These are phyloP conservation scores for Hylyphantes graminicola DNA, from an alignment of 1,140 invertebrate species.

Conservation along the genomic window DNA sequence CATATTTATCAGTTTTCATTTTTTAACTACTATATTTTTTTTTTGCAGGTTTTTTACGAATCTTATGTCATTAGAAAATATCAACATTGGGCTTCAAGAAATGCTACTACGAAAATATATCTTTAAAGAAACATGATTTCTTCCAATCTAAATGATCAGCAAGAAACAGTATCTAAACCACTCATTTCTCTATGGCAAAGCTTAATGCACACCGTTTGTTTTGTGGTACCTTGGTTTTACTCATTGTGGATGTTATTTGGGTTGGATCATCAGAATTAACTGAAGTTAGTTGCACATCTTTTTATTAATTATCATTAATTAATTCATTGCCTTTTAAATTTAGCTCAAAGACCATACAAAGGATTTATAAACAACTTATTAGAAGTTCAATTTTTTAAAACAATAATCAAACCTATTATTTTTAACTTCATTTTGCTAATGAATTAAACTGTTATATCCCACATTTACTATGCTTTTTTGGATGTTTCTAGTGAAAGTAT, in stretches of 20 bases:
- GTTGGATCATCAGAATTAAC: conserved; percentile 86
- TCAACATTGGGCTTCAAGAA: neutral
- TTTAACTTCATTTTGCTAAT: no score
- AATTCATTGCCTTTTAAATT: conserved; percentile 22
- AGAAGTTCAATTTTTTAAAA: no score
- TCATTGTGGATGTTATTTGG: conserved; percentile 89
- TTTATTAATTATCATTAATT: conserved; percentile 22
- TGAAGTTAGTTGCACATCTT: conserved; percentile 73
- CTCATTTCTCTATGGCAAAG: conserved; percentile 56
- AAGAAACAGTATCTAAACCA: neutral
- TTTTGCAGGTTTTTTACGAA: neutral
- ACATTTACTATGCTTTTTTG: no score
- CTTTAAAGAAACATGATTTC: conserved; percentile 1
- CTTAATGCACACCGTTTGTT: conserved; percentile 78
- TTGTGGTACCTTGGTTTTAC: conserved; percentile 79
- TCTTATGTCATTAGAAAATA: neutral
- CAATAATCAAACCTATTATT: no score
- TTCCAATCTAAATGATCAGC: neutral
- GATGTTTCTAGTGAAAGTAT: no score
- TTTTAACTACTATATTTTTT: neutral
- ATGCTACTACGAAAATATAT: neutral
- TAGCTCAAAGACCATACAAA: no score
- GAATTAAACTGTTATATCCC: no score
- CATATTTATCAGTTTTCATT: neutral
- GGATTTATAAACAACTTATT: no score